These are phyloP conservation scores for Dicrostonyx torquatus DNA, from an alignment of 2,797 vertebrate genomes.

Conservation along the genomic window DNA sequence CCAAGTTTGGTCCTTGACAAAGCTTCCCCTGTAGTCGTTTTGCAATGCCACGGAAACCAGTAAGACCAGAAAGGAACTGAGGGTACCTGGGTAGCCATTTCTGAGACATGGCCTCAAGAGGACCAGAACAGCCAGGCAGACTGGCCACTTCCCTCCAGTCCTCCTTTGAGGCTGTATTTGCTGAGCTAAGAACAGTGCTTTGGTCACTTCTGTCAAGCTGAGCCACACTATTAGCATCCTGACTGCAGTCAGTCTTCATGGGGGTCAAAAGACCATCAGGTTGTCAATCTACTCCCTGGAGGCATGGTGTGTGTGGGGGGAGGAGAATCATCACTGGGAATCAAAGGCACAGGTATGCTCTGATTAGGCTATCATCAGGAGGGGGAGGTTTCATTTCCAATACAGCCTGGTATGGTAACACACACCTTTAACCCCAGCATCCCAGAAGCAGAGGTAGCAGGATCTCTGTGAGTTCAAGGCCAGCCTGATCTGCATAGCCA, in stretches of 20 bases:
- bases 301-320: neutral
- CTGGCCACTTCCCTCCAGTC: neutral
- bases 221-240: neutral
- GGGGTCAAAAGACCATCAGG: neutral
- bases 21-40: neutral
- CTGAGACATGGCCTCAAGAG: neutral
- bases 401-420: neutral
- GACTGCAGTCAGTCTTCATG: neutral
- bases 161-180: neutral
- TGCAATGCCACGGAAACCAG: neutral
- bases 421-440: neutral
- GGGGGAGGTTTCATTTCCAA: constrained; percentile 14
- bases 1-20: neutral
- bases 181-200: neutral
- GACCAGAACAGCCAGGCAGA: neutral
- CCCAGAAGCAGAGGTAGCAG: neutral
- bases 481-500: neutral
- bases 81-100: neutral
- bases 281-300: neutral
- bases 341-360: neutral
- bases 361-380: neutral
- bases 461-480: neutral
- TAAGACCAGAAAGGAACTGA: no score
- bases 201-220: neutral
- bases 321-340: neutral